These are phyloP conservation scores for Pholis gunnellus DNA, from an alignment of 2,113 vertebrate genomes.

Conservation along the genomic window DNA sequence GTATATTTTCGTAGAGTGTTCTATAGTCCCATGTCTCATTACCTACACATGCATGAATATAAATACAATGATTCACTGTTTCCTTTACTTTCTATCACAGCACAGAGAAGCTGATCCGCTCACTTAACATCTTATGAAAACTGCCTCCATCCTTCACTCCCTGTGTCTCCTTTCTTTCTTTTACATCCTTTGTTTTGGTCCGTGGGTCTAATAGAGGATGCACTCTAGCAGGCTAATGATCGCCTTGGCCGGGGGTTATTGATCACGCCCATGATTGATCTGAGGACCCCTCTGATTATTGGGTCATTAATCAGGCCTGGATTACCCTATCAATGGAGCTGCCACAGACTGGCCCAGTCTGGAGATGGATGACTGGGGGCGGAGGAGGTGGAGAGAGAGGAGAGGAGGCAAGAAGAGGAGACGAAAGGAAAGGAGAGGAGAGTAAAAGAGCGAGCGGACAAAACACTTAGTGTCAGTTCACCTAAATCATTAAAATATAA, in stretches of 20 bases:
- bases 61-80: conserved; percentile 4
- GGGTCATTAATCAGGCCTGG: conserved; percentile 86
- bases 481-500: not conserved
- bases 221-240: conserved; percentile 85
- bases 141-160: conserved; percentile 43
- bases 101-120: conserved; percentile 15
- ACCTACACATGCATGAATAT: conserved; percentile 10
- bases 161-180: conserved; percentile 49
- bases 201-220: conserved; percentile 80
- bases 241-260: conserved; percentile 77
- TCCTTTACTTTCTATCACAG: not conserved
- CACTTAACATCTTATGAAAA: conserved; percentile 35
- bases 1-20: not conserved
- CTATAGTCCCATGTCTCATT: not conserved
- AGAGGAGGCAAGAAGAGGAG: not conserved
- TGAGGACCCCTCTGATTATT: conserved; percentile 84
- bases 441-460: not conserved
- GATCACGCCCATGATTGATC: conserved; percentile 93
- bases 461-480: not conserved
- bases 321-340: conserved; percentile 87
- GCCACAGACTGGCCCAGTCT: conserved; percentile 90
- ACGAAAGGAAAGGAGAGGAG: conserved; percentile 9
- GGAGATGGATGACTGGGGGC: conserved; percentile 91
- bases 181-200: conserved; percentile 73
- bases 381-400: not conserved